These are phyloP conservation scores for Hormiphora californensis DNA, from an alignment of 37 sponge, comb jelly and placozoan species.

Conservation along the genomic window DNA sequence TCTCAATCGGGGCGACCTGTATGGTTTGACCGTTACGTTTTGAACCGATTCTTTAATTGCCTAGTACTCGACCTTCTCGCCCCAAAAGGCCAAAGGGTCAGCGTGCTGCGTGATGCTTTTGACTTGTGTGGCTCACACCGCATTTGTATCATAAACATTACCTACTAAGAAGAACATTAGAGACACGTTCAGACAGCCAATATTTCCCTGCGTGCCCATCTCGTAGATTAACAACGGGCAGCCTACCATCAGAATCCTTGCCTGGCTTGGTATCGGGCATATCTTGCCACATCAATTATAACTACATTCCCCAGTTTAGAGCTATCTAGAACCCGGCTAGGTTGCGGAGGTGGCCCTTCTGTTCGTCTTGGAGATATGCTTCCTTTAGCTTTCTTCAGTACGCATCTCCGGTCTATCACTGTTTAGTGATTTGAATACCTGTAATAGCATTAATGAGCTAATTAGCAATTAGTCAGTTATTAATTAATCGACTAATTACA, in stretches of 20 bases:
- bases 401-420: slow-evolving; percentile 3
- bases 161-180: background rate
- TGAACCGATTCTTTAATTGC: too few species aligned
- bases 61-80: too few species aligned
- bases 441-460: too few species aligned
- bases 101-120: too few species aligned
- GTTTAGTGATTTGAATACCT: slow-evolving; percentile 40
- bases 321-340: background rate
- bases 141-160: too few species aligned
- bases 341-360: background rate
- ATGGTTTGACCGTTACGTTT: too few species aligned
- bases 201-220: background rate
- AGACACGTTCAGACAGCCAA: slow-evolving; percentile 11
- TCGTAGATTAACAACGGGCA: slow-evolving; percentile 18
- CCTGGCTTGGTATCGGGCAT: background rate
- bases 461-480: too few species aligned
- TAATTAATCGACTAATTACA: too few species aligned
- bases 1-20: slow-evolving; percentile 25
- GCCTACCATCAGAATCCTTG: background rate
- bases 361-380: background rate
- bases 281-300: background rate
- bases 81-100: too few species aligned
- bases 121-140: too few species aligned
- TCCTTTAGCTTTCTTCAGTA: slow-evolving; percentile 27
- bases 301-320: background rate